Evolutionary conservation across 2,888 invertebrate genomes (phyloP), one percentile per base, ranked within the genome.

Genomic region (Andricus curvator): DNA sequence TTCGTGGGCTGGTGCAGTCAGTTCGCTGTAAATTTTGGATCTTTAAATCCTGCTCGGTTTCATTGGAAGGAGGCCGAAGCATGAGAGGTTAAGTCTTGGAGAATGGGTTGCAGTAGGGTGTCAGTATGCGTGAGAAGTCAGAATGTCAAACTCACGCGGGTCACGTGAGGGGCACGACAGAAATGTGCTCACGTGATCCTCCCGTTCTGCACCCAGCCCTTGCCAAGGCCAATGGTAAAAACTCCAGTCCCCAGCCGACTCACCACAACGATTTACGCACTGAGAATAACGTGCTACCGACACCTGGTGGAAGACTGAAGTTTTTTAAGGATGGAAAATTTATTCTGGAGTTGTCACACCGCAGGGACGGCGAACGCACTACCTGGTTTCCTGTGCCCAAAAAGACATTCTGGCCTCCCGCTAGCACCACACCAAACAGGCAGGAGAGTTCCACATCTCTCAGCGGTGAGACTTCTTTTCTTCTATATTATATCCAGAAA

Each of bases 291-390:
- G 82, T 88, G 37, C 84, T 90, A 60, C 92, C 92, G 33, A 91
- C 94, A 85, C 94, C 95, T 91, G 96, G 96, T 88, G 96, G 96
- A 90, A 94, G 96, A 89, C 95, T 96, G 87, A 96, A 96, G 93
- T 96, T 96, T 93, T 96, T 96, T 93, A 96, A 96, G 95, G 97
- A 98, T 96, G 98, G 97, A 84, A 97, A 97, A 93, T 97, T 97
- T 93, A 97, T 97, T 89, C 93, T 98, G 94, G 98, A 98, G 93
- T 92, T 98, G 94, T 96, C 96, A 82, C 94, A 96, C 88, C 94
- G 95, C 64, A 94, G 95, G 87, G 96, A 96, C 89, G 97, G 97
- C 83, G 97, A 97, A 92, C 95, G 96, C 88, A 95, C 96, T 78
- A 96, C 97, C 78, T 98, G 98, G 98, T 96, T 97, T 90, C 97